phyloP scores from a whole-genome alignment of 2,113 vertebrate genomes.

The Pelodiscus sinensis region DNA sequence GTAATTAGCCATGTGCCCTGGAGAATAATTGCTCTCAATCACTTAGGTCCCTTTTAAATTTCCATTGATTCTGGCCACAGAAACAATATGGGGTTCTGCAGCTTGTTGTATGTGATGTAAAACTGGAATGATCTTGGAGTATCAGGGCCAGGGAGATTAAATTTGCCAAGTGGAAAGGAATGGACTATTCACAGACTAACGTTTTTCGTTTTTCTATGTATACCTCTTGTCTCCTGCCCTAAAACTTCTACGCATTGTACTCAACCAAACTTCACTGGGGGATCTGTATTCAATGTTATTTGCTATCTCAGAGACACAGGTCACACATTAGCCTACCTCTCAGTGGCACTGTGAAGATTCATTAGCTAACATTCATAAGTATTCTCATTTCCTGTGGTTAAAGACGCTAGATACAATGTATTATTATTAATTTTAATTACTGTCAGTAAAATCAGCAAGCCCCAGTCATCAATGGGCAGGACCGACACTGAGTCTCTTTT shows the following conservation, averaged over 20 bases:
- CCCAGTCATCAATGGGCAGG: too few species aligned
- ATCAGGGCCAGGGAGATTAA: neutral
- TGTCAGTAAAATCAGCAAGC: neutral
- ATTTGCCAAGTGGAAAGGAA: neutral
- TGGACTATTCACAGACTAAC: neutral
- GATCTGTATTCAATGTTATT: rapidly evolving
- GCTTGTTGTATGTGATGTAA: neutral
- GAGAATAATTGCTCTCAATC: neutral
- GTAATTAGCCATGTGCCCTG: neutral
- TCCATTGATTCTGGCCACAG: rapidly evolving
- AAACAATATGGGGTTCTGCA: neutral
- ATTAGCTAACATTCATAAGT: neutral
- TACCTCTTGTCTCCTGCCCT: neutral
- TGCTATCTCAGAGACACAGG: neutral
- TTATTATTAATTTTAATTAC: neutral
- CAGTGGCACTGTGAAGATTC: rapidly evolving
- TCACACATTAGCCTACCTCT: neutral
- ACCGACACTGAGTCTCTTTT: neutral
- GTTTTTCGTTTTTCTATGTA: neutral
- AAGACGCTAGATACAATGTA: neutral
- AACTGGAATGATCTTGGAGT: neutral
- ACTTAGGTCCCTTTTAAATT: neutral
- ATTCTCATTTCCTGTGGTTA: neutral
- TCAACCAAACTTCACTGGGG: neutral
- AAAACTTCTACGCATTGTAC: neutral